Conservation (phyloP, 2,888 invertebrate genomes). For the Lamellibrachia columna region DNA sequence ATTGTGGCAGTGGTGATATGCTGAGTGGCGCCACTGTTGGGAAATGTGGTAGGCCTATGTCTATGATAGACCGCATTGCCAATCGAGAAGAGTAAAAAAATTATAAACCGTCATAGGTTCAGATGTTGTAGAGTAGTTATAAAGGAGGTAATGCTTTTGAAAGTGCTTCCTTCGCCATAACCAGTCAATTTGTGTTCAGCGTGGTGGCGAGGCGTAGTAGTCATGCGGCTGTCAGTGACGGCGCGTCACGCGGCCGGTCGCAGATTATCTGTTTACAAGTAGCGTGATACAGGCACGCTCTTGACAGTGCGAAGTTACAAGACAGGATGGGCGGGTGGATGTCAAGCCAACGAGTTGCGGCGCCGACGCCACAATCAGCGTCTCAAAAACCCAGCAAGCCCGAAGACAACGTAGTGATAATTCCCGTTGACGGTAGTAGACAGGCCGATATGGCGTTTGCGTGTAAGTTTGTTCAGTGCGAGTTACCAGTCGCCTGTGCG, state of each 20-base stretch:
- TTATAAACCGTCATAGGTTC: no score
- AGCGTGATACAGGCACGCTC: background rate
- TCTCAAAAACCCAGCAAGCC: background rate
- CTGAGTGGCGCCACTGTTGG: no score
- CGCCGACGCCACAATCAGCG: background rate
- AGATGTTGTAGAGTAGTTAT: no score
- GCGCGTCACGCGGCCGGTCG: background rate
- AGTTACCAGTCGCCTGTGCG: background rate
- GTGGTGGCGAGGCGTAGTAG: background rate
- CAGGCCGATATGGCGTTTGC: slow-evolving; percentile 12
- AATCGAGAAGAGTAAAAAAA: no score
- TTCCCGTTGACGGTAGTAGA: background rate
- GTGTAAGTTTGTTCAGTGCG: background rate
- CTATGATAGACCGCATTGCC: no score
- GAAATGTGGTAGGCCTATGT: no score
- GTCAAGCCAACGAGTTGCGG: background rate
- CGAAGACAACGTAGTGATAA: background rate
- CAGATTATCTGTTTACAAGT: slow-evolving; percentile 6
- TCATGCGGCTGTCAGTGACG: background rate
- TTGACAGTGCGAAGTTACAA: background rate
- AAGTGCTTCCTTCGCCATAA: background rate
- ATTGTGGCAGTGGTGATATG: no score
- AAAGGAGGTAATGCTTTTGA: background rate
- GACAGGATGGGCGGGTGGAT: background rate
- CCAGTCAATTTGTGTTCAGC: background rate